Conservation (phyloP, 2,113 vertebrate species). For the Hippocampus abdominalis region DNA sequence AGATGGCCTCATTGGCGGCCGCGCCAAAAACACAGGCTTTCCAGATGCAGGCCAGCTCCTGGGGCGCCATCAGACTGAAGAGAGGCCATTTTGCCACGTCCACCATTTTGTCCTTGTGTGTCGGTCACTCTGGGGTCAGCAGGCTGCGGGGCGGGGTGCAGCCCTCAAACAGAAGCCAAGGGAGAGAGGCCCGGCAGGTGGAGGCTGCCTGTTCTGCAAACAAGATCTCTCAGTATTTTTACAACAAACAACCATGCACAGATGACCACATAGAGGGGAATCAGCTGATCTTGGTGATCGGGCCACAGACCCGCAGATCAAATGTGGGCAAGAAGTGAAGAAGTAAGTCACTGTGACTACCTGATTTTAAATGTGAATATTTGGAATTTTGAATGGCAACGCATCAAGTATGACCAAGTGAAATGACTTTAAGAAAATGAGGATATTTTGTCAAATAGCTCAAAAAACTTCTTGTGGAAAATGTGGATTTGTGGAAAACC, state of each 20-base stretch:
- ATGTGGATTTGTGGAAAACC: too few species aligned
- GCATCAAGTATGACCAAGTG: too few species aligned
- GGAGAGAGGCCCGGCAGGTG: background rate
- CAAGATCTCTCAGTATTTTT: background rate
- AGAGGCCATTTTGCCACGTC: slow-evolving; percentile 95
- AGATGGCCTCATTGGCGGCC: slow-evolving; percentile 90
- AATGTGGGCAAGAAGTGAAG: background rate
- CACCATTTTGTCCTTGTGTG: slow-evolving; percentile 75
- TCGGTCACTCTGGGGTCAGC: background rate
- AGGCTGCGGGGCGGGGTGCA: background rate
- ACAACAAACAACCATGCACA: background rate
- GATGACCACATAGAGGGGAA: slow-evolving; percentile 4
- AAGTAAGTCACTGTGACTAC: background rate
- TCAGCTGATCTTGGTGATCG: slow-evolving; percentile 17
- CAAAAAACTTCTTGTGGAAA: too few species aligned
- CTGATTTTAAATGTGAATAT: too few species aligned
- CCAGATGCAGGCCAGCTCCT: slow-evolving; percentile 81
- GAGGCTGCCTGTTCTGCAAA: slow-evolving; percentile 16
- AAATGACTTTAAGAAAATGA: too few species aligned
- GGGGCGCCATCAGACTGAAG: slow-evolving; percentile 85
- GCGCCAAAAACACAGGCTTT: slow-evolving; percentile 92
- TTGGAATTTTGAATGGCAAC: too few species aligned
- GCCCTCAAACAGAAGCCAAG: slow-evolving; percentile 14
- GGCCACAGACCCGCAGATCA: background rate
- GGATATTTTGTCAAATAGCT: too few species aligned